Base-by-base conservation (phyloP, 2,113 vertebrate genomes). In the Odontesthes bonariensis region DNA sequence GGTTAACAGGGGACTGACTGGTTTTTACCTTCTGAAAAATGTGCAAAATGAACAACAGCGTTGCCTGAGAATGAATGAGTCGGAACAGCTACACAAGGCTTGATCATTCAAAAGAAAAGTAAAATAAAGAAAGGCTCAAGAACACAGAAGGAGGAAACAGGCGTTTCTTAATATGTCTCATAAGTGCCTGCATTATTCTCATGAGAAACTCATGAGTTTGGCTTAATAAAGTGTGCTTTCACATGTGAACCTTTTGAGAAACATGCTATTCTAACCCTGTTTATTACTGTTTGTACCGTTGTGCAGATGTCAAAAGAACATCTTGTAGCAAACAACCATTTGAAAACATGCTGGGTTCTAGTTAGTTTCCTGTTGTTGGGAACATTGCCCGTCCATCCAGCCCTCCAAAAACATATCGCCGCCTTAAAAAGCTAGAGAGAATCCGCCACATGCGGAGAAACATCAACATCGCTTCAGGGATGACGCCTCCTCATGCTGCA, bases 391-490 rank as follows among this genome's bases (percentile, higher is more conserved):
- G 1, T 56, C 46, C 13, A 56, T 0, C 2, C 12, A 16, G 17
- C 8, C 3, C 8, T 52, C 40, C 8, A 3, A 31, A 38, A 63
- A 61, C 54, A 6, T 27, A 69, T 66, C 64, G 22, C 53, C 56
- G 65, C 56, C 14, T 32, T 62, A 64, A 65, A 27, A 63, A 76
- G 61, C 22, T 20, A 20, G 33, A 10, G 52, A 54, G 51, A 61
- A 64, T 75, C 46, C 62, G 71, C 82, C 70, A 40, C 82, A 77
- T 13, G 72, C 17, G 1, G 71, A 61, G 58, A 46, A 69, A 47
- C 80, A 80, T 77, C 74, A 79, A 27, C 68, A 74, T 77, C 73
- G 17, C 76, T 54, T 64, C 66, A 0, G 75, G 65, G 74, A 76
- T 42, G 55, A 46, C 55, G 53, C 31, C 44, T 71, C 31, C 42